These are phyloP conservation scores for Nematostella vectensis DNA, from an alignment of 92 coral and sea anemone genomes.

Conservation along the genomic window DNA sequence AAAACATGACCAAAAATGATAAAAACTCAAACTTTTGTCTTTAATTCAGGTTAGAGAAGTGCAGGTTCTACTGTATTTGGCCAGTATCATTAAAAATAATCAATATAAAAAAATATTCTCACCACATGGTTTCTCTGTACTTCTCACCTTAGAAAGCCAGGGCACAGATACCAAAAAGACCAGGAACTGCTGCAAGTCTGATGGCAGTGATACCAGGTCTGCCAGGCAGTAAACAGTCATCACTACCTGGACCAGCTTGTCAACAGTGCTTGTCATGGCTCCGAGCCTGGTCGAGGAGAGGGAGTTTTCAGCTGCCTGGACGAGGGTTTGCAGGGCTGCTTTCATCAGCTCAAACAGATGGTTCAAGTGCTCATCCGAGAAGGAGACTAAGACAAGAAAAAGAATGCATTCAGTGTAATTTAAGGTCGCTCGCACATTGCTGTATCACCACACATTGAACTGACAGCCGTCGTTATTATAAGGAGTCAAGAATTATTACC, in stretches of 20 bases:
- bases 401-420: too few relatives aligned
- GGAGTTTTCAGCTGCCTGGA: constrained; percentile 18
- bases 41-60: too few relatives aligned
- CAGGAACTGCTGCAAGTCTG: constrained; percentile 43
- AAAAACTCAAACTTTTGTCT: too few relatives aligned
- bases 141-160: constrained; percentile 42
- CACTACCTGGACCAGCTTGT: constrained; percentile 45
- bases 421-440: too few relatives aligned
- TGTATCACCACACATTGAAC: too few relatives aligned
- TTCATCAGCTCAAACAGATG: constrained; percentile 23
- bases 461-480: too few relatives aligned
- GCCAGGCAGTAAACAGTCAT: constrained; percentile 40
- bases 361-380: constrained; percentile 21
- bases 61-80: too few relatives aligned
- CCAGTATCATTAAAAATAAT: too few relatives aligned
- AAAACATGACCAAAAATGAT: too few relatives aligned
- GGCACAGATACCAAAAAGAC: constrained; percentile 72
- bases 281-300: background rate
- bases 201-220: constrained; percentile 37
- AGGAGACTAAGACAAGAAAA: constrained; percentile 25
- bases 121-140: background rate
- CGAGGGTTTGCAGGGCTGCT: constrained; percentile 31
- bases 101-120: too few relatives aligned
- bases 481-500: background rate
- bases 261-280: constrained; percentile 14